Evolutionary conservation across 2,113 vertebrate species (phyloP).

Genomic region (Pachyramphus minor): DNA sequence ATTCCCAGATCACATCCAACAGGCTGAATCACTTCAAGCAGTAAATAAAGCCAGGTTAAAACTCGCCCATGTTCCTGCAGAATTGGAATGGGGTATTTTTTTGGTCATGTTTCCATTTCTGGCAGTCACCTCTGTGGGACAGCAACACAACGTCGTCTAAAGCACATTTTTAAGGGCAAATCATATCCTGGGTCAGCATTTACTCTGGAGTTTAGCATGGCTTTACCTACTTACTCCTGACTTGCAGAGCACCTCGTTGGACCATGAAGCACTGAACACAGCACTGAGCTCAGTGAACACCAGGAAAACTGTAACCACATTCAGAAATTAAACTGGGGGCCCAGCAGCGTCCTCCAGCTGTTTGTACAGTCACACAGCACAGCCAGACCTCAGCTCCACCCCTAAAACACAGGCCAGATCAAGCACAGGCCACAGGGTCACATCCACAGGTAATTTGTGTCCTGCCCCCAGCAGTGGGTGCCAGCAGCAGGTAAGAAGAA

Average conservation of each 20-base stretch:
- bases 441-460: no score
- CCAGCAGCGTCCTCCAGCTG: not conserved
- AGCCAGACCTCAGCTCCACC: rapidly evolving
- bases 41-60: not conserved
- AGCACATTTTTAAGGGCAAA: not conserved
- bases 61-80: not conserved
- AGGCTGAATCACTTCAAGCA: not conserved
- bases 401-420: not conserved
- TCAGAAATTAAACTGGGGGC: not conserved
- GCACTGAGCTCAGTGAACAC: rapidly evolving
- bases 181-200: not conserved
- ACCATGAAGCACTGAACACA: not conserved
- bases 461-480: not conserved
- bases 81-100: not conserved
- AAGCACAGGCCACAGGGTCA: no score
- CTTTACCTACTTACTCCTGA: not conserved
- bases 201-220: not conserved
- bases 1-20: not conserved
- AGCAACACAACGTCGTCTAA: not conserved
- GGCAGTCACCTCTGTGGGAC: not conserved
- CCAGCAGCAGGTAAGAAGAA: not conserved
- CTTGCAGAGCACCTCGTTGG: not conserved
- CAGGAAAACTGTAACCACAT: not conserved
- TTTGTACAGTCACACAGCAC: rapidly evolving
- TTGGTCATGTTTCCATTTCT: not conserved